A percentile compares a stretch with the other conserved stretches of the same genome.
Evolutionary conservation across 2,113 vertebrate species (phyloP).

Genomic region (Podarcis muralis): DNA sequence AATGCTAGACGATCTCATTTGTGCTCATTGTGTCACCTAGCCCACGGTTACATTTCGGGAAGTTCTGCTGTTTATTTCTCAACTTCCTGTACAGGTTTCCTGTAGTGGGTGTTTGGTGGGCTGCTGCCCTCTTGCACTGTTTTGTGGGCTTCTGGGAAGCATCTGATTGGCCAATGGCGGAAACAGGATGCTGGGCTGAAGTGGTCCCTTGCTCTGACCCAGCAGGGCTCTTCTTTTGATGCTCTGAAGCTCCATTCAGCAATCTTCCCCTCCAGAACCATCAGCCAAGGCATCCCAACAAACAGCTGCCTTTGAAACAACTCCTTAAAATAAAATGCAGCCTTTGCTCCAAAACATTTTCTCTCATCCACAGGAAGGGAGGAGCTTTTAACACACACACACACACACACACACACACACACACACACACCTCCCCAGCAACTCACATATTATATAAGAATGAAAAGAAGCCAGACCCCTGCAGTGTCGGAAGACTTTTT

Average conservation of each 20-base stretch:
- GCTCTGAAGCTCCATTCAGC: neutral
- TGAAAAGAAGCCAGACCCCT: neutral
- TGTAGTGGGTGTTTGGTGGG: neutral
- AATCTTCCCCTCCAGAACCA: neutral
- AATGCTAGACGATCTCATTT: neutral
- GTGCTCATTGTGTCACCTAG: neutral
- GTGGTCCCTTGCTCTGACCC: neutral
- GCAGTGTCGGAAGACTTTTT: neutral
- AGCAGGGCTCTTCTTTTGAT: neutral
- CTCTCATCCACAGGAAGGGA: neutral
- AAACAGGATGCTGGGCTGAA: neutral
- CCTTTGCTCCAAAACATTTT: neutral
- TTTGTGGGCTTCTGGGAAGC: neutral
- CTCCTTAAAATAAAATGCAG: neutral
- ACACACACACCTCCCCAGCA: too few relatives aligned
- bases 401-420: too few relatives aligned
- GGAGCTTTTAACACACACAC: neutral
- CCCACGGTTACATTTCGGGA: neutral
- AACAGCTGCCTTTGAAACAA: neutral
- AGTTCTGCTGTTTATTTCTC: constrained; percentile 3
- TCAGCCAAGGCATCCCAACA: neutral
- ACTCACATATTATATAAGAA: too few relatives aligned
- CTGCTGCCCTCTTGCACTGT: neutral
- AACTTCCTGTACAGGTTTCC: constrained; percentile 13
- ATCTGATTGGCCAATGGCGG: neutral